These are phyloP conservation scores for Rhinolophus ferrumequinum DNA, from an alignment of 2,113 vertebrate species.

Conservation along the genomic window DNA sequence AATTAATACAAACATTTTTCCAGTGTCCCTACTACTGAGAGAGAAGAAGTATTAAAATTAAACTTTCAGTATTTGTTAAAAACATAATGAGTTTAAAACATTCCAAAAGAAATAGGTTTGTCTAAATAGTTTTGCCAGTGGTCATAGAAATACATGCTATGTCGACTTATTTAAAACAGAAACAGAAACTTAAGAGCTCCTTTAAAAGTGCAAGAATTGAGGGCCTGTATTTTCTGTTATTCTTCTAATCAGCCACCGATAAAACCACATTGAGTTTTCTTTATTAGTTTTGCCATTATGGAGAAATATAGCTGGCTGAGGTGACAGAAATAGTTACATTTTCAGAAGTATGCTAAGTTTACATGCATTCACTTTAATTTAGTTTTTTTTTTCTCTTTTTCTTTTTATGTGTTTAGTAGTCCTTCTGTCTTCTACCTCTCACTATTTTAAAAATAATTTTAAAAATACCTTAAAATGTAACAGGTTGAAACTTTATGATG, in stretches of 20 bases:
- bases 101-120: constrained; percentile 35
- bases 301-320: not conserved
- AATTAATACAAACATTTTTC: constrained; percentile 53
- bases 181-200: constrained; percentile 35
- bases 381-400: not conserved
- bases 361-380: not conserved
- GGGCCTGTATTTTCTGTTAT: not conserved
- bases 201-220: not conserved
- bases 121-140: constrained; percentile 29
- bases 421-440: not conserved
- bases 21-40: not conserved
- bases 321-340: not conserved
- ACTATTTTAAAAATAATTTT: not conserved
- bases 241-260: constrained; percentile 13
- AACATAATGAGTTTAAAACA: constrained; percentile 52
- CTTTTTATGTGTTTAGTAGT: not conserved
- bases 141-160: not conserved
- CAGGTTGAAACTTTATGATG: not conserved
- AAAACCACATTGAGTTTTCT: constrained; percentile 26
- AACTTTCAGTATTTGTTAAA: constrained; percentile 33
- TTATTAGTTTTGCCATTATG: constrained; percentile 20
- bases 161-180: constrained; percentile 47
- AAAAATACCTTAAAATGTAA: not conserved
- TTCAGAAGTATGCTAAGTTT: not conserved
- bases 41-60: constrained; percentile 51